Percentiles rank a stretch among this genome's conserved stretches.
These are phyloP conservation scores for Esox lucius DNA, from an alignment of 2,797 vertebrate species.

Conservation along the genomic window DNA sequence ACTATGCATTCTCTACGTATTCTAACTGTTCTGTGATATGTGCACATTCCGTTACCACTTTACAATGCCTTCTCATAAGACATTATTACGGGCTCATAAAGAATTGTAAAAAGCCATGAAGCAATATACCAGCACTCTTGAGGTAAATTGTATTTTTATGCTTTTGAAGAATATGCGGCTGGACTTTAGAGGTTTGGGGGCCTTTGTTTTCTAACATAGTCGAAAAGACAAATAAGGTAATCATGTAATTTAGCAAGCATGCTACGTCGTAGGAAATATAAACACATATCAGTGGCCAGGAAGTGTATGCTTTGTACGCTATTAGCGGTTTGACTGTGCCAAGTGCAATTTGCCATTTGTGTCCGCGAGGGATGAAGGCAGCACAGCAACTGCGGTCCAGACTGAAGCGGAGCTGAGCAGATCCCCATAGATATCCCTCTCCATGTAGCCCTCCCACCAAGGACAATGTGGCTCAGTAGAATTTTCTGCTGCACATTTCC, in stretches of 20 bases:
- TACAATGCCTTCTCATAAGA: not conserved
- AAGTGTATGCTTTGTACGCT: slow-evolving; percentile 29
- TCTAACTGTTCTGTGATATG: not conserved
- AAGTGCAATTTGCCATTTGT: slow-evolving; percentile 46
- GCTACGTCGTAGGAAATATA: slow-evolving; percentile 26
- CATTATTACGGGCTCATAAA: not conserved
- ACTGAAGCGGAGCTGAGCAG: slow-evolving; percentile 18
- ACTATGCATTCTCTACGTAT: not conserved
- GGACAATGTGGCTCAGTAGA: slow-evolving; percentile 10
- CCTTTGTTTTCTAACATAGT: slow-evolving; percentile 31
- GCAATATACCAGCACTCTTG: not conserved
- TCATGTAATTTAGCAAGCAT: slow-evolving; percentile 42
- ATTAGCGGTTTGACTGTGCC: slow-evolving; percentile 44
- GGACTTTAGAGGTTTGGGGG: slow-evolving; percentile 10
- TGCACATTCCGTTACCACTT: not conserved
- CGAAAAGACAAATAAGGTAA: slow-evolving; percentile 41
- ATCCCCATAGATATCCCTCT: slow-evolving; percentile 10
- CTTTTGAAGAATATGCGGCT: not conserved
- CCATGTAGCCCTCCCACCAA: not conserved
- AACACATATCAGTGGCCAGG: slow-evolving; percentile 28
- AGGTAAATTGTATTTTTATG: not conserved
- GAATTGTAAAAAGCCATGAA: not conserved
- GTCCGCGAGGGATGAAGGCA: slow-evolving; percentile 38
- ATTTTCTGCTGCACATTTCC: slow-evolving; percentile 33
- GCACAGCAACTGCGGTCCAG: slow-evolving; percentile 26